phyloP scores from a whole-genome alignment of 2,888 invertebrate species.

The Furcula furcula region DNA sequence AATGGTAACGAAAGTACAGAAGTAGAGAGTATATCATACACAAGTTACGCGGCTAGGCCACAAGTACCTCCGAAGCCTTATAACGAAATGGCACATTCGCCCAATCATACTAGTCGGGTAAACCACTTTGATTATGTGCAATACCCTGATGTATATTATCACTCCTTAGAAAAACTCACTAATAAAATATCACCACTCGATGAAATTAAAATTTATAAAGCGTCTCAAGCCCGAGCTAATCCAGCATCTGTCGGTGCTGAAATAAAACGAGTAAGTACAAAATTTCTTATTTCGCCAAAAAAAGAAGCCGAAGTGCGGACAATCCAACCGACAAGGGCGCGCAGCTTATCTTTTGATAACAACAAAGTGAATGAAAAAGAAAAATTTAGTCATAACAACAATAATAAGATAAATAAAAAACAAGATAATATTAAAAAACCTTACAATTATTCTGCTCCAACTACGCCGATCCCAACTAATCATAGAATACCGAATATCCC shows the following conservation, averaged over 20 bases:
- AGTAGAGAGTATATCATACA: constrained; percentile 21
- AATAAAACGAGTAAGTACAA: constrained; percentile 72
- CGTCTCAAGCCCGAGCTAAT: constrained; percentile 47
- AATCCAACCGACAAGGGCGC: constrained; percentile 67
- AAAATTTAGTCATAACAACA: constrained; percentile 2
- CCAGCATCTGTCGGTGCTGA: constrained; percentile 72
- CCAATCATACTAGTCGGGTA: constrained; percentile 17
- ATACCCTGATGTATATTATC: constrained; percentile 69
- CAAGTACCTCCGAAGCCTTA: constrained; percentile 55
- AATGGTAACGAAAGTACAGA: constrained; percentile 24
- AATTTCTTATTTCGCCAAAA: constrained; percentile 71
- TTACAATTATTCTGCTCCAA: constrained; percentile 74
- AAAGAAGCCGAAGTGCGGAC: constrained; percentile 73
- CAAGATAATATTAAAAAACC: constrained; percentile 40
- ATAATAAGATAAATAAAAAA: constrained; percentile 11
- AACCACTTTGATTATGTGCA: constrained; percentile 24
- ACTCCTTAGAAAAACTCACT: constrained; percentile 62
- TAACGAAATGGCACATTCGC: constrained; percentile 34
- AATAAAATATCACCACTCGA: constrained; percentile 56
- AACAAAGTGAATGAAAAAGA: constrained; percentile 24
- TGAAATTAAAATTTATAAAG: constrained; percentile 60
- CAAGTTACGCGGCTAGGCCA: constrained; percentile 50
- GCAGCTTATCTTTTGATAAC: constrained; percentile 65
- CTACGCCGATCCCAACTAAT: constrained; percentile 60
- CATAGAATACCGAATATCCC: constrained; percentile 70